Base-by-base conservation (phyloP, 1,140 invertebrate species). In the Caenorhabditis briggsae region DNA sequence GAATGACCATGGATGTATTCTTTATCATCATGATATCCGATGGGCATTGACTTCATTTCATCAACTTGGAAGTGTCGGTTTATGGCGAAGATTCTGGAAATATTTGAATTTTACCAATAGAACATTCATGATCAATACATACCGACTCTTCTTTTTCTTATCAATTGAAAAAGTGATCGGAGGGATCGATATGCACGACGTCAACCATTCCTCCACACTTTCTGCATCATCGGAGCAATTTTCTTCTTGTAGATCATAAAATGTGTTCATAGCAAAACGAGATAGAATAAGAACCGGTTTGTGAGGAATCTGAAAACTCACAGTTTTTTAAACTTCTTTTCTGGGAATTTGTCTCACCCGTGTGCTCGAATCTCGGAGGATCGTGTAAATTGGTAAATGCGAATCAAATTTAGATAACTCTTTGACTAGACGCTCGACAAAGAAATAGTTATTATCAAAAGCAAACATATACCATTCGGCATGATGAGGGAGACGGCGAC, bases 381-480 rank as follows among this genome's bases (percentile, higher is more conserved):
- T 78, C 9, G 70, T 78, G 20, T 78, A 78, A 50, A 78, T 78
- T 2, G 70, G 70, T 20, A 78, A n/a, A 78, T 50, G 46, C n/a
- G 70, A 25, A n/a, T 78, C 70, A n/a, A 78, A 78, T 78, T 78
- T 78, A 5, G 70, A 78, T 20, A 78, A 50, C 33, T 78, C 70
- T 50, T 78, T 78, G 43, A 78, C 46, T 48, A 78, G 70, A 50
- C 70, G 70, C 53, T 78, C 70, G 20, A 78, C 70, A 18, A 78
- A 78, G 23, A 78, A 20, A 23, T 78, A 78, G 50, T 78, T 78
- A 50, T 78, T 50, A 78, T 78, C 70, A n/a, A 78, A 78, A 5
- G 70, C 70, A 78, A 78, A 78, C 70, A 78, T 78, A 11, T 78
- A 78, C 70, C 70, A 78, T 50, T 78, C 25, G 11, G 70, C 70